Percentiles rank a stretch among this genome's conserved stretches.
phyloP scores from a whole-genome alignment of 2,888 invertebrate species.

The Eretmocerus hayati region DNA sequence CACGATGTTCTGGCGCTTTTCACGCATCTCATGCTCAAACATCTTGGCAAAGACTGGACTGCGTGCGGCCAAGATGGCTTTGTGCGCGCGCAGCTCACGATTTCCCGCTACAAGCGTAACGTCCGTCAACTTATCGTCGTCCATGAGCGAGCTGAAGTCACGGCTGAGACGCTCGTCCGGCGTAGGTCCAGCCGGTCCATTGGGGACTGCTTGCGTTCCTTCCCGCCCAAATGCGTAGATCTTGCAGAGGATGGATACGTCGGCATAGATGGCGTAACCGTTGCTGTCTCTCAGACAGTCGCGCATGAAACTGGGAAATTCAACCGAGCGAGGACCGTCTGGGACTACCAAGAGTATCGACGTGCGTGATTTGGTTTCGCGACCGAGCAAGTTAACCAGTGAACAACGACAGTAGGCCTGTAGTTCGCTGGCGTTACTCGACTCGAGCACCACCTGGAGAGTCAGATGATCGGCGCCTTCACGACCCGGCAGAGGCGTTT shows the following conservation, averaged over 20 bases:
- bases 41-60: conserved; percentile 8
- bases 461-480: too few species aligned
- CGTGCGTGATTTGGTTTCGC: too few species aligned
- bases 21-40: conserved; percentile 7
- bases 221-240: background rate
- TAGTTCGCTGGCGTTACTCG: too few species aligned
- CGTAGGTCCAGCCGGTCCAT: background rate
- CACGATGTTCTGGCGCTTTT: background rate
- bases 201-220: too few species aligned
- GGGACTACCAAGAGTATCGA: too few species aligned
- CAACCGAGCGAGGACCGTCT: too few species aligned
- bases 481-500: too few species aligned
- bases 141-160: background rate
- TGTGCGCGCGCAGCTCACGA: conserved; percentile 1
- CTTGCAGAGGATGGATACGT: background rate
- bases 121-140: background rate
- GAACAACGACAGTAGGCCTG: too few species aligned
- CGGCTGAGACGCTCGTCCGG: background rate
- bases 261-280: background rate
- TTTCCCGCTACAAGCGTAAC: background rate
- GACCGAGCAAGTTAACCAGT: too few species aligned
- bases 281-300: too few species aligned
- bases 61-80: background rate
- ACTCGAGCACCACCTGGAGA: too few species aligned
- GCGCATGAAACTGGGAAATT: too few species aligned